Percentiles rank a stretch among this genome's conserved stretches.
Conservation (phyloP, 2,113 vertebrate genomes). For the Pseudonaja textilis region DNA sequence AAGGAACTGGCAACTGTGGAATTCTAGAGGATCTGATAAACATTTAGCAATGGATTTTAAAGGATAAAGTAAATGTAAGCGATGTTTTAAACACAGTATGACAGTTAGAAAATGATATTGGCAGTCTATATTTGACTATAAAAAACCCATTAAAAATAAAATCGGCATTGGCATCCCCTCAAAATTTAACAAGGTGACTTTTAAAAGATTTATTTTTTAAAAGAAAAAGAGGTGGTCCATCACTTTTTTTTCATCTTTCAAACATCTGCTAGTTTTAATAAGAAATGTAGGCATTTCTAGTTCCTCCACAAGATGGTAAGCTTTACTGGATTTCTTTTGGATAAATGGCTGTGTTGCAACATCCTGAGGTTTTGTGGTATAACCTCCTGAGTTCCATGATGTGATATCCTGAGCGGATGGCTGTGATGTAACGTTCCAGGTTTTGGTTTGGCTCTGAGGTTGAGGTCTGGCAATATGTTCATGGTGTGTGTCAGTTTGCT, state of each 20-base stretch:
- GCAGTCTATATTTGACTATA: background rate
- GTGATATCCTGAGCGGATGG: too few relatives aligned
- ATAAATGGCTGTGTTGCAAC: background rate
- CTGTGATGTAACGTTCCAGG: too few relatives aligned
- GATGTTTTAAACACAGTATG: background rate
- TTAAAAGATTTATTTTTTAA: slow-evolving; percentile 1
- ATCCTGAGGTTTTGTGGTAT: too few relatives aligned
- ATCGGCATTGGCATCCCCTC: background rate
- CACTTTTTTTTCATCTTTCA: background rate
- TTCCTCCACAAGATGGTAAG: slow-evolving; percentile 64
- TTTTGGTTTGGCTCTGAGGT: too few relatives aligned
- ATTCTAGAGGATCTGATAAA: background rate
- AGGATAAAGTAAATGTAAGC: background rate
- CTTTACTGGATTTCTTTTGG: slow-evolving; percentile 27
- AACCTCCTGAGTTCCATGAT: too few relatives aligned
- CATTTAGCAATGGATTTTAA: background rate
- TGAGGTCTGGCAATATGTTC: too few relatives aligned
- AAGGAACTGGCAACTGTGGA: background rate
- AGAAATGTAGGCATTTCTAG: slow-evolving; percentile 6
- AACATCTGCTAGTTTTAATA: background rate
- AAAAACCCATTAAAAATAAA: background rate
- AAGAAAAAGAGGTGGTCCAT: background rate
- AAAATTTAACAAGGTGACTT: background rate
- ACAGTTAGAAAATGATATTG: background rate
- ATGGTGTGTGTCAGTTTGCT: too few relatives aligned